Evolutionary conservation across 1,140 invertebrate species (phyloP), one percentile per base, ranked within the genome.

Genomic region (Bombus waltoni): DNA sequence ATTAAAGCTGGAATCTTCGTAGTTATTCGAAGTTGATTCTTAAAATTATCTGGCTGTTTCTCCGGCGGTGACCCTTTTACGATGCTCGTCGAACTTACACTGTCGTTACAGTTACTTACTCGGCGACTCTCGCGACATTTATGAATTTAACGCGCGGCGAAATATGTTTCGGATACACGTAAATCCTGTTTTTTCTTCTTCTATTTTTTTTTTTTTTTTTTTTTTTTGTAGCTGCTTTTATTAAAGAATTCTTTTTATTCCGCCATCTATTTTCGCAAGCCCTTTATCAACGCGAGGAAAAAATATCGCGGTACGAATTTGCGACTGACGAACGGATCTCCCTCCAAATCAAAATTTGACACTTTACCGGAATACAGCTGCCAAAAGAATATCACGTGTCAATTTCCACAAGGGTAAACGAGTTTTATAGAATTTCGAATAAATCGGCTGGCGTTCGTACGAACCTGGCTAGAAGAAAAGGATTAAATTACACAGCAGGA

Each of bases 1-100:
- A 77, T 77, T 77, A 62, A 77, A 77, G 28, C 75, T 22, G 38
- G 38, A 65, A 42, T 65, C 75, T 62, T 65, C 59, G 35, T 38
- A 76, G 53, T 76, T 62, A 76, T 40, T 57, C 57, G 1, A 42
- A 62, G 57, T 62, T 62, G 75, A 77, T 77, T 77, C 75, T 77
- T 77, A 32, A 77, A 77, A 77, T 77, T 77, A 42, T 65, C 59
- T 42, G 53, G 35, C 2, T 40, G 74, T n/a, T 62, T 62, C 53
- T 9, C n/a, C 18, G 15, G 8, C 11, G 74, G 35, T 62, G 47
- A 76, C 57, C 59, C 35, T 42, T 65, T 65, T 42, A 42, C n/a
- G 38, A 42, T 65, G 57, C 59, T 2, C 10, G 57, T 18, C 38
- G 15, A 62, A 65, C 57, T 65, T 44, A 35, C 9, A 35, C 9